Base-by-base conservation (phyloP, 2,113 vertebrate genomes). In the Oncorhynchus clarkii region DNA sequence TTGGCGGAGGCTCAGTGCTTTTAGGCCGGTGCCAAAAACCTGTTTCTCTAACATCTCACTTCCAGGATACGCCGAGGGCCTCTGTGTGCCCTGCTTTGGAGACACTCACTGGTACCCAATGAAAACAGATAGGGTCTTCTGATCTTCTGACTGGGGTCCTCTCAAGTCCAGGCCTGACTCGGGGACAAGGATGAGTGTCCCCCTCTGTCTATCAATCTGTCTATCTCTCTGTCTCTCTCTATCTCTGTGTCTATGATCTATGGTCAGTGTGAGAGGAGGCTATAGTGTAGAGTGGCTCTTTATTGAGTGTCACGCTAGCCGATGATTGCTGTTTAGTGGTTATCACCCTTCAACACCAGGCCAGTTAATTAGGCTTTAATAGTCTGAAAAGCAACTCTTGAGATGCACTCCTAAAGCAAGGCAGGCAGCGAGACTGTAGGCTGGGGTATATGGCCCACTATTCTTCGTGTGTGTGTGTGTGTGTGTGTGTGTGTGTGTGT, bases 341-440 rank as follows among this genome's bases (percentile, higher is more conserved):
- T 91, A 91, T 92, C 89, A 78, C 84, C 77, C 73, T 74, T 86
- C 84, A 86, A 88, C 87, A 89, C 90, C 89, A 86, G 80, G 88
- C 80, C 76, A 72, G 90, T 90, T 93, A 91, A 93, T 92, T 91
- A 92, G 86, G 85, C 86, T 88, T 54, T 90, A 92, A 91, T 91
- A 87, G 89, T 87, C 82, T 71, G 84, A 86, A 82, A 88, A 82
- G 85, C 85, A 87, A 86, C 88, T 89, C 90, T 89, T 84, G 90
- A 89, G 83, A 88, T 65, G 71, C 85, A 80, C 87, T 82, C 78
- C 78, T 79, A 51, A 78, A 75, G 76, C 74, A 82, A 70, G 81
- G 71, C 78, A 70, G 81, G 71, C 78, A 65, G 11, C 22, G 9
- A 54, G 78, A 83, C 88, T 80, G 78, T 81, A 81, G 72, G 54